Evolutionary conservation across 2,797 vertebrate genomes (phyloP).

Genomic region (Ptychadena robeensis): DNA sequence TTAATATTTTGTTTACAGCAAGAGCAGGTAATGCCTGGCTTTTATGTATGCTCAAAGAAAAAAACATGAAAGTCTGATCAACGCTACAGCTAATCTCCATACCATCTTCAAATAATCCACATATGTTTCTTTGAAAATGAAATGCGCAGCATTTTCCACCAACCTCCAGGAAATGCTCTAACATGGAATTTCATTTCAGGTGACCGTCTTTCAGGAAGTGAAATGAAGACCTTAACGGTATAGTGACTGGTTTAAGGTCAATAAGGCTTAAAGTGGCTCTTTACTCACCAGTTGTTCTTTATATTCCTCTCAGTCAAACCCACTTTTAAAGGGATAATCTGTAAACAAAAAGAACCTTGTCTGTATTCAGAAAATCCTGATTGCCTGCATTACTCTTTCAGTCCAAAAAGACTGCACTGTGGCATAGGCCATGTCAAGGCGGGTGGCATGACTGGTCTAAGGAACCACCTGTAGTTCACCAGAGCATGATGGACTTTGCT

Average conservation of each 20-base stretch:
- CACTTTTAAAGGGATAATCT: no score
- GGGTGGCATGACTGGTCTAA: no score
- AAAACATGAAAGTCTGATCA: constrained; percentile 53
- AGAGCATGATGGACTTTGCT: no score
- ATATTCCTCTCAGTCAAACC: no score
- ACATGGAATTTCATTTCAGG: not conserved
- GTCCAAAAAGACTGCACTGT: no score
- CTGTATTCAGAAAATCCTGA: no score
- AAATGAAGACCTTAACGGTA: not conserved
- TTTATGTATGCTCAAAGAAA: constrained; percentile 57
- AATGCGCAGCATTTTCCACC: constrained; percentile 7
- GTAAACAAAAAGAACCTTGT: no score
- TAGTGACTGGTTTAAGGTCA: not conserved
- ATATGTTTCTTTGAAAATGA: constrained; percentile 36
- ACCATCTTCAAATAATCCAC: constrained; percentile 32
- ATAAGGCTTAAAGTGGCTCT: not conserved
- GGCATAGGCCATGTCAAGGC: no score
- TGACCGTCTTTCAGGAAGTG: not conserved
- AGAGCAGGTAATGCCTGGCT: constrained; percentile 44
- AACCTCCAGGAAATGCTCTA: not conserved
- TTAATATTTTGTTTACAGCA: constrained; percentile 59
- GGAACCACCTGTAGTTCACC: no score
- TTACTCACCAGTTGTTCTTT: no score
- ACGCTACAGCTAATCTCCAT: constrained; percentile 35
- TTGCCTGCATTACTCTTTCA: no score